Evolutionary conservation across 2,888 invertebrate species (phyloP).

Genomic region (Dorcus parallelipipedus): DNA sequence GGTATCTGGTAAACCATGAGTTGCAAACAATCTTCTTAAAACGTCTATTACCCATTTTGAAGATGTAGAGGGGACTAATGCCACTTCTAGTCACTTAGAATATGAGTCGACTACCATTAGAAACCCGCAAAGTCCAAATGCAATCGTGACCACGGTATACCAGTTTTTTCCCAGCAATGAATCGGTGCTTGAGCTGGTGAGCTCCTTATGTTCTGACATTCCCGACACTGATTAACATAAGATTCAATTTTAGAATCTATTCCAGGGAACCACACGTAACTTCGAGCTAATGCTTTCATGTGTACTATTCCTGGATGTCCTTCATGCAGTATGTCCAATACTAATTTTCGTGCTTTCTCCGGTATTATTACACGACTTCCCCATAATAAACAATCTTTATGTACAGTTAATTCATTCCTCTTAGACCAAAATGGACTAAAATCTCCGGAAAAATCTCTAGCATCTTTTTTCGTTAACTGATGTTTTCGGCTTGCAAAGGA

Average conservation of each 20-base stretch:
- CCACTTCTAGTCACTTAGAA: constrained; percentile 27
- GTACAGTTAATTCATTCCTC: neutral
- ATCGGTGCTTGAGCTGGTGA: neutral
- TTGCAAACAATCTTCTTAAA: constrained; percentile 21
- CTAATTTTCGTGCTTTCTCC: neutral
- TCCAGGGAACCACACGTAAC: neutral
- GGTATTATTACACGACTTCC: constrained; percentile 7
- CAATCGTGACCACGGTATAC: neutral
- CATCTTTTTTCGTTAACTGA: neutral
- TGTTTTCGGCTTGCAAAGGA: neutral
- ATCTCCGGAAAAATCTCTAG: neutral
- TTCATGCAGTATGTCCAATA: constrained; percentile 2
- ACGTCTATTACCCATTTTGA: constrained; percentile 16
- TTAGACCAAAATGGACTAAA: neutral
- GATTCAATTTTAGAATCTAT: constrained; percentile 2
- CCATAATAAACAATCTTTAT: constrained; percentile 1
- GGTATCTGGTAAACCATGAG: constrained; percentile 25
- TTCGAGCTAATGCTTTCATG: neutral
- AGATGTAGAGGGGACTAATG: constrained; percentile 9
- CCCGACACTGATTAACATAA: constrained; percentile 1
- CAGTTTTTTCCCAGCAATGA: neutral
- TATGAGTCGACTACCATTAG: too few species aligned
- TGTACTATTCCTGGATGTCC: constrained; percentile 7
- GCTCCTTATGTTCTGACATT: neutral
- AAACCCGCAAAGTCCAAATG: too few species aligned